These are phyloP conservation scores for Standfussiana lucernea DNA, from an alignment of 2,888 invertebrate genomes.

Conservation along the genomic window DNA sequence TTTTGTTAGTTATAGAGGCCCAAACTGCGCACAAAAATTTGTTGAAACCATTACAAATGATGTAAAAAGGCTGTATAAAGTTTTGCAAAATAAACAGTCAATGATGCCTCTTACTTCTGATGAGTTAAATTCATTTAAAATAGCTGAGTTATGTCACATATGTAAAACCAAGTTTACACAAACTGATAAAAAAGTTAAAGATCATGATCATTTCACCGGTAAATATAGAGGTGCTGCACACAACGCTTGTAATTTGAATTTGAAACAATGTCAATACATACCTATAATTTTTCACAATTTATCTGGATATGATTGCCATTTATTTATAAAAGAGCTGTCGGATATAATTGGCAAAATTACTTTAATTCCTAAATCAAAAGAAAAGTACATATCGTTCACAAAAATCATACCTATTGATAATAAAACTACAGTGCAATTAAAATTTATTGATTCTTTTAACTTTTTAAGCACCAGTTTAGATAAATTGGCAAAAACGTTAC, in stretches of 20 bases:
- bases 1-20: background rate
- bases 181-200: constrained; percentile 4
- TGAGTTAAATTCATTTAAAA: constrained; percentile 9
- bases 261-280: background rate
- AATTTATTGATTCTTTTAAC: constrained; percentile 5
- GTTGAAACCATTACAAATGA: constrained; percentile 9
- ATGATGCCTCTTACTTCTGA: constrained; percentile 18
- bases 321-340: constrained; percentile 2
- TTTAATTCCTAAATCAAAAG: too few species aligned
- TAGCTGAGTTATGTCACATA: background rate
- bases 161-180: background rate
- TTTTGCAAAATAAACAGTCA: constrained; percentile 7
- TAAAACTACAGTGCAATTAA: background rate
- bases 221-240: constrained; percentile 10
- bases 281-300: constrained; percentile 1
- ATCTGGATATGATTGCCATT: background rate
- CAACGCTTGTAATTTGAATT: background rate
- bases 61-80: background rate
- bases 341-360: background rate
- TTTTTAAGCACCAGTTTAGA: constrained; percentile 8
- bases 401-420: background rate
- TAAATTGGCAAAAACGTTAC: constrained; percentile 4
- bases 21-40: constrained; percentile 3
- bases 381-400: constrained; percentile 1
- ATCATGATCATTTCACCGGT: constrained; percentile 10